These are phyloP conservation scores for Sesia apiformis DNA, from an alignment of 2,888 invertebrate species.

Conservation along the genomic window DNA sequence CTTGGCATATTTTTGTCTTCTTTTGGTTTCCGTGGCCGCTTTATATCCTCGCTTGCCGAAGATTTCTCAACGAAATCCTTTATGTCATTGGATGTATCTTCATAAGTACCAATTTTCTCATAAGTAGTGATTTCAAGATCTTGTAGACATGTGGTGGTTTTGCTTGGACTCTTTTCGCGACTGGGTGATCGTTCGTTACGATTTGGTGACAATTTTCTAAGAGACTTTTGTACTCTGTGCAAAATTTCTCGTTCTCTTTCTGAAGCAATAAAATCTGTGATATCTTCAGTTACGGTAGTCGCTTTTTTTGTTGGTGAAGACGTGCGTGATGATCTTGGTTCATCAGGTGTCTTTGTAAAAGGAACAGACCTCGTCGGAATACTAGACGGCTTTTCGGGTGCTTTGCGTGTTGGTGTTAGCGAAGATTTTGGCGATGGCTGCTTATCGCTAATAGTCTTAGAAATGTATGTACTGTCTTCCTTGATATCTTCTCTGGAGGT, in stretches of 20 bases:
- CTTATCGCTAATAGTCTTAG: background rate
- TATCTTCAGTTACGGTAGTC: constrained; percentile 21
- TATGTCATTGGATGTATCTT: constrained; percentile 9
- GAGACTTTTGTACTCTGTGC: constrained; percentile 50
- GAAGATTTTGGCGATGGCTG: background rate
- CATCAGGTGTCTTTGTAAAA: background rate
- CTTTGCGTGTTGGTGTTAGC: constrained; percentile 1
- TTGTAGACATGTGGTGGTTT: constrained; percentile 36
- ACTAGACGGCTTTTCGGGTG: constrained; percentile 14
- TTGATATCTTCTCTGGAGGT: background rate
- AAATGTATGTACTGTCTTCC: background rate
- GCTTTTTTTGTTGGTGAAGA: constrained; percentile 4
- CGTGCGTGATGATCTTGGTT: background rate
- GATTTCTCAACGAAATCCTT: constrained; percentile 9
- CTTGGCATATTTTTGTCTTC: constrained; percentile 22
- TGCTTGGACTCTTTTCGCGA: constrained; percentile 36
- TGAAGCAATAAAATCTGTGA: constrained; percentile 34
- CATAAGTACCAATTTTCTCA: constrained; percentile 7
- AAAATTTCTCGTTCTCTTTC: constrained; percentile 56
- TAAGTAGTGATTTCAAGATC: constrained; percentile 31
- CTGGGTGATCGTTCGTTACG: constrained; percentile 39
- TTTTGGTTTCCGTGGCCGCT: constrained; percentile 14
- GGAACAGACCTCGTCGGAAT: background rate
- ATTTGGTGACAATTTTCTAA: constrained; percentile 54
- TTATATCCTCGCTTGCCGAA: constrained; percentile 12